phyloP scores from a whole-genome alignment of 2,113 vertebrate genomes.

The Phoenicopterus ruber region DNA sequence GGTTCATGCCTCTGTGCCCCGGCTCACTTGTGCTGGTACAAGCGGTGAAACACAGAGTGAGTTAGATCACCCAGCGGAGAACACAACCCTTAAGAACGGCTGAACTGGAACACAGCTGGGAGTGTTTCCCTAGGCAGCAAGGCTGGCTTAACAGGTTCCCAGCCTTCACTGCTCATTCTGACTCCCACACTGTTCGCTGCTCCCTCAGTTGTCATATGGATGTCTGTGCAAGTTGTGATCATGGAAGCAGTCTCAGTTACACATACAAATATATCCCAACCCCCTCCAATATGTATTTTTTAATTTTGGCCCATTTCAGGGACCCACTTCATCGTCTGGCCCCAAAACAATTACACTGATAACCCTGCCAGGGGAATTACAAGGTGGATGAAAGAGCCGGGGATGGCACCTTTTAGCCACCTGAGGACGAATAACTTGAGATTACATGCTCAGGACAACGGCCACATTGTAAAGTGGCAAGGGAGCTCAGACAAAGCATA shows the following conservation, averaged over 20 bases:
- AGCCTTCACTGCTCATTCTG: not conserved
- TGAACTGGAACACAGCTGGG: not conserved
- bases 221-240: not conserved
- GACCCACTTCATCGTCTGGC: not conserved
- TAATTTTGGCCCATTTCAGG: not conserved
- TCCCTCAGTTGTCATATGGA: not conserved
- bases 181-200: not conserved
- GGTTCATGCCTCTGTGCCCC: rapidly evolving
- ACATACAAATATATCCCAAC: not conserved
- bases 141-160: not conserved
- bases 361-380: not conserved
- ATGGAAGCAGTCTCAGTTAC: not conserved
- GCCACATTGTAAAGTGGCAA: not conserved
- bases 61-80: not conserved
- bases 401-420: not conserved
- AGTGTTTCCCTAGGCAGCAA: not conserved
- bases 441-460: not conserved
- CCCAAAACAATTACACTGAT: not conserved
- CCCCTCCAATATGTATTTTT: not conserved
- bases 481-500: not conserved
- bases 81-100: not conserved
- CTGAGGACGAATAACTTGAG: not conserved
- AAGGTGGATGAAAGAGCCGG: not conserved
- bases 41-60: not conserved
- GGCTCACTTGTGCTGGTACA: not conserved